Percentiles rank a stretch among this genome's conserved stretches.
These are phyloP conservation scores for Nymphalis io DNA, from an alignment of 1,140 invertebrate genomes.

Conservation along the genomic window DNA sequence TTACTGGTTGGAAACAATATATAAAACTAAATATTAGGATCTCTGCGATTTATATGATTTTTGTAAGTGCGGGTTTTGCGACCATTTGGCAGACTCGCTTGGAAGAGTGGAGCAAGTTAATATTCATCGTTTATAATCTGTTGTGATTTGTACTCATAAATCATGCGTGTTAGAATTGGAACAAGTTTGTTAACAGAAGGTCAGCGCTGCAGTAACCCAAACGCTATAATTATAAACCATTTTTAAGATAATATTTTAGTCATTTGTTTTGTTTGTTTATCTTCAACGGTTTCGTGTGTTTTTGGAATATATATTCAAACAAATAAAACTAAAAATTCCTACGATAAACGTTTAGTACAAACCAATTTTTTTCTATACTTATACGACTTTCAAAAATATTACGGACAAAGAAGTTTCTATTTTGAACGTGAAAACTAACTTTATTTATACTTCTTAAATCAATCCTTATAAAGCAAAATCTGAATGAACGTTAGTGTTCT, in stretches of 20 bases:
- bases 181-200: slow-evolving; percentile 50
- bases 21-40: neutral
- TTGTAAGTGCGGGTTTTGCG: neutral
- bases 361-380: neutral
- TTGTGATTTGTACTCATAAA: slow-evolving; percentile 52
- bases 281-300: neutral
- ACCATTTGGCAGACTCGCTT: slow-evolving; percentile 38
- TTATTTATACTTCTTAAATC: slow-evolving; percentile 21
- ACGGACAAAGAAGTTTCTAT: slow-evolving; percentile 16
- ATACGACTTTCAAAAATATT: neutral
- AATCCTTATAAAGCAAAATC: slow-evolving; percentile 32
- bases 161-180: slow-evolving; percentile 47
- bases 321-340: no score
- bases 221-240: slow-evolving; percentile 28
- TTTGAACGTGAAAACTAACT: slow-evolving; percentile 15
- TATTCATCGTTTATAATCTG: slow-evolving; percentile 42
- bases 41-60: neutral
- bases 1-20: neutral
- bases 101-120: slow-evolving; percentile 39
- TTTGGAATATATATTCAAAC: neutral
- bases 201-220: slow-evolving; percentile 36
- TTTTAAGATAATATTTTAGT: slow-evolving; percentile 1
- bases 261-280: neutral
- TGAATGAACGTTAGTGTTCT: slow-evolving; percentile 26
- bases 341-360: no score